phyloP scores from a whole-genome alignment of 2,113 vertebrate species.

The Phyllostomus discolor region DNA sequence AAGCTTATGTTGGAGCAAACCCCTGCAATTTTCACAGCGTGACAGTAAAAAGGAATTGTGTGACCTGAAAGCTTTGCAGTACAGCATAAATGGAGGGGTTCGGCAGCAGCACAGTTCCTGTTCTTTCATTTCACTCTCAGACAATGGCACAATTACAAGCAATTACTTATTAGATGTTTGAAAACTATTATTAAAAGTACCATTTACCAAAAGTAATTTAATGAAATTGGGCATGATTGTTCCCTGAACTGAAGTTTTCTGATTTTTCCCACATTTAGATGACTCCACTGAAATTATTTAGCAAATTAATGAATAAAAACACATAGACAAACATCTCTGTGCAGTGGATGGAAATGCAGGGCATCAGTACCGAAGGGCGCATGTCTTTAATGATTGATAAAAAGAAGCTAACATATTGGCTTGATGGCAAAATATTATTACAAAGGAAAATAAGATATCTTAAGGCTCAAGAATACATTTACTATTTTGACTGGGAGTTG shows the following conservation, averaged over 20 bases:
- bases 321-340: neutral
- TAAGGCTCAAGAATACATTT: neutral
- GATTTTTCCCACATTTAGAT: conserved; percentile 55
- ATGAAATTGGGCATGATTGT: conserved; percentile 59
- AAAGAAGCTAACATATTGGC: neutral
- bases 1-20: neutral
- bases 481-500: neutral
- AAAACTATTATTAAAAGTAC: conserved; percentile 43
- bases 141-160: conserved; percentile 61
- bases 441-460: neutral
- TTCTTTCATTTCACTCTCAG: conserved; percentile 58
- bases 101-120: neutral
- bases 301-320: conserved; percentile 51
- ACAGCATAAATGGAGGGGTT: conserved; percentile 33
- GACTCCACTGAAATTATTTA: conserved; percentile 43
- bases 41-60: conserved; percentile 25
- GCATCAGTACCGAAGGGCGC: neutral
- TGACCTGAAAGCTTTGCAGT: conserved; percentile 28
- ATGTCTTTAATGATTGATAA: neutral
- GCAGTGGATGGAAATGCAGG: neutral
- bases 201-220: conserved; percentile 60
- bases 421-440: neutral
- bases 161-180: conserved; percentile 67
- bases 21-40: conserved; percentile 57
- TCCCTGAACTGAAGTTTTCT: conserved; percentile 47